Base-by-base conservation (phyloP, 2,797 vertebrate genomes). In the Sebastes oblongus region DNA sequence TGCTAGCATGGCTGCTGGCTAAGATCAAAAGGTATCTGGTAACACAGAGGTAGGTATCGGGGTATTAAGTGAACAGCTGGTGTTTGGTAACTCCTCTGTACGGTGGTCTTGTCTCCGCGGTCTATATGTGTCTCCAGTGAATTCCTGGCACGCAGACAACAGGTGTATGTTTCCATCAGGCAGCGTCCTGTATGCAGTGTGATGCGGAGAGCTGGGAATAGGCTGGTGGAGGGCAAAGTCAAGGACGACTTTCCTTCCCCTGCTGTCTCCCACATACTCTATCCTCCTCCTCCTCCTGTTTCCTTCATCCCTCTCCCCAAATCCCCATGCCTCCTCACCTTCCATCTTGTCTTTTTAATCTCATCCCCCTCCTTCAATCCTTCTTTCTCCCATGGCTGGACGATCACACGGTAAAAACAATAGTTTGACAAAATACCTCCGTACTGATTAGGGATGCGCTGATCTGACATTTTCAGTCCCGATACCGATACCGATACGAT, bases 121-220 rank as follows among this genome's bases (percentile, higher is more conserved):
- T 83, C 66, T 81, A 71, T 79, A 68, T 71, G 58, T 25, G 72
- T 85, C 73, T 79, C 18, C n/a, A 6, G 29, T 64, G 67, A 69
- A 79, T 75, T 75, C 39, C 65, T 86, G 78, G 81, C 76, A 65
- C 67, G 81, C 16, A 79, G 58, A 86, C 82, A 85, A 91, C 86
- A 91, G 91, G 86, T 91, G 89, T 85, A 74, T 60, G 61, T 80
- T 34, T 73, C 55, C 36, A 50, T 18, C 22, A 29, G 67, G 42
- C 78, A 30, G 72, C 14, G 62, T 72, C 34, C 54, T 77, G 50
- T 20, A 29, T 42, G 75, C 66, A 29, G 54, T 20, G 64, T 50
- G 75, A 80, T 78, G 72, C 77, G 39, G 39, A 70, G 34, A 52
- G 74, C 66, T 78, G 80, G 16, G 36, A 77, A 80, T 29, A 78